Conservation (phyloP, 1,140 invertebrate genomes). For the Helicoverpa armigera region DNA sequence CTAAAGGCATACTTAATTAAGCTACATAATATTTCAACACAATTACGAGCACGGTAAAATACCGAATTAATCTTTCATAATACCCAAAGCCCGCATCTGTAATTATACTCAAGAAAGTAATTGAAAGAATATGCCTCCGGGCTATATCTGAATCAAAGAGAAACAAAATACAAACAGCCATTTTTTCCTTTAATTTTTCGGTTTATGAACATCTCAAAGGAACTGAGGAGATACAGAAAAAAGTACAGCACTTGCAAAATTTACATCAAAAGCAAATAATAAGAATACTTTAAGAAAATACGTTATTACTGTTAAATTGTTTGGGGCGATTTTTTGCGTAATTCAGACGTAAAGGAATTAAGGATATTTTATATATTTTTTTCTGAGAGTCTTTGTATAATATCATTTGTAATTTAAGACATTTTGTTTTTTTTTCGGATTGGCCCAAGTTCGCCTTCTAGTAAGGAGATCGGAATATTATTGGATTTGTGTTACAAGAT, state of each 20-base stretch:
- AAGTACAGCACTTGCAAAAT: conserved; percentile 33
- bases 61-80: not conserved
- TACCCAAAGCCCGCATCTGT: not conserved
- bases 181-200: conserved; percentile 30
- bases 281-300: conserved; percentile 36
- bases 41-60: not conserved
- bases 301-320: conserved; percentile 27
- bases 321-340: conserved; percentile 15
- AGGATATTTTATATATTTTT: not conserved
- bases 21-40: not conserved
- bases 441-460: not conserved
- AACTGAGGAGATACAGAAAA: conserved; percentile 6
- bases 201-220: conserved; percentile 40
- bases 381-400: conserved; percentile 13
- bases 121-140: conserved; percentile 13
- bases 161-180: conserved; percentile 27
- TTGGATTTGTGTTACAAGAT: conserved; percentile 17
- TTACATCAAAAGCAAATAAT: conserved; percentile 37
- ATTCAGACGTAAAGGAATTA: conserved; percentile 2
- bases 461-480: conserved; percentile 3
- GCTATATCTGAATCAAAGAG: conserved; percentile 20
- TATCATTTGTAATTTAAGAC: conserved; percentile 27
- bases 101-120: conserved; percentile 11
- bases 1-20: not conserved
- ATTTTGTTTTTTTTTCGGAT: conserved; percentile 5